Conservation (phyloP, 2,888 invertebrate species). For the Sarcophaga rosellei region DNA sequence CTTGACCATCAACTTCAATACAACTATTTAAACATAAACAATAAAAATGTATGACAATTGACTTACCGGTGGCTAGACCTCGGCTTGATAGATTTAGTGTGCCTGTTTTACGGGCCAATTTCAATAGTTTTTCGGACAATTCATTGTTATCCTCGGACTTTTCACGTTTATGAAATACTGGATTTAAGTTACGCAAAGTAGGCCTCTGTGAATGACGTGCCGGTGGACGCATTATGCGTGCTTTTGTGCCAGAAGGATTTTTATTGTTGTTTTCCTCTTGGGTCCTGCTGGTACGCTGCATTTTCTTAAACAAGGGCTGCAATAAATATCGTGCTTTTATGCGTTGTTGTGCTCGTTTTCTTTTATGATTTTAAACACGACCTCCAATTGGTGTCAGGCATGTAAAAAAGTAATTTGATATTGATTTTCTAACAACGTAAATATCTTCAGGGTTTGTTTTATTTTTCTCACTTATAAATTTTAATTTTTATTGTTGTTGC, state of each 20-base stretch:
- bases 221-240: slow-evolving; percentile 45
- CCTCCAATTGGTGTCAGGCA: not conserved
- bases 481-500: not conserved
- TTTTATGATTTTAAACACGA: not conserved
- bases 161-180: slow-evolving; percentile 88
- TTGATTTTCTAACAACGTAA: slow-evolving; percentile 34
- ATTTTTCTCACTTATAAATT: not conserved
- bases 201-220: slow-evolving; percentile 71
- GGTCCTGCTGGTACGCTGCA: slow-evolving; percentile 42
- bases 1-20: too few species aligned
- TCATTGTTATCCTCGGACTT: slow-evolving; percentile 87
- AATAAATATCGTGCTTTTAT: not conserved
- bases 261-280: slow-evolving; percentile 35
- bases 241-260: slow-evolving; percentile 9
- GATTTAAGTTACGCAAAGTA: slow-evolving; percentile 78
- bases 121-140: slow-evolving; percentile 87
- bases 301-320: not conserved
- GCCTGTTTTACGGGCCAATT: slow-evolving; percentile 91
- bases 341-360: not conserved
- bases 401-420: slow-evolving; percentile 6
- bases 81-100: slow-evolving; percentile 89
- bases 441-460: not conserved
- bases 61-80: slow-evolving; percentile 87
- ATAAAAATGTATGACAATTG: not conserved
- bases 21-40: too few species aligned